These are phyloP conservation scores for Pandemis heparana DNA, from an alignment of 2,888 invertebrate genomes.

Conservation along the genomic window DNA sequence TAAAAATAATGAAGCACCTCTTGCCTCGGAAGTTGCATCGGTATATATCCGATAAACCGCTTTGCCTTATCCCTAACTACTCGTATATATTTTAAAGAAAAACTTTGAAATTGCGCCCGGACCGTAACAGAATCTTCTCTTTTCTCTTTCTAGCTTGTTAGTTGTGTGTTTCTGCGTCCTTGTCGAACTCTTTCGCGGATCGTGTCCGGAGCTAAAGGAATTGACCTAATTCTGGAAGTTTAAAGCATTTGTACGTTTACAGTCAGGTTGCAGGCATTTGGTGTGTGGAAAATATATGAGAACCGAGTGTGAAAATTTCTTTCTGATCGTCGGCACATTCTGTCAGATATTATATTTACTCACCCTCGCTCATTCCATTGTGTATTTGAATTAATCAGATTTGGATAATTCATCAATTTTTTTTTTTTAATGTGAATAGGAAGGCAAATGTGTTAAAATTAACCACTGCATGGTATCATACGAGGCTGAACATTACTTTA, in stretches of 20 bases:
- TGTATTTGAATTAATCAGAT: no score
- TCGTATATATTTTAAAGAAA: constrained; percentile 28
- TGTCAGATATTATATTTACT: no score
- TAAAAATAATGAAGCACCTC: neutral
- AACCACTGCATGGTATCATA: no score
- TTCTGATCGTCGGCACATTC: no score
- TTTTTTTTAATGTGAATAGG: no score
- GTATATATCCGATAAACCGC: neutral
- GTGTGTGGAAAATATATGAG: neutral
- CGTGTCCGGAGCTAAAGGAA: constrained; percentile 30
- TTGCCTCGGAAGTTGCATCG: neutral
- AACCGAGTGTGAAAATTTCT: neutral
- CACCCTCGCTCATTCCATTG: no score
- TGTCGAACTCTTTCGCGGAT: constrained; percentile 19
- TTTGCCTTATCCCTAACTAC: constrained; percentile 13
- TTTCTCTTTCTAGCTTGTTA: constrained; percentile 15
- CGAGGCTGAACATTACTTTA: no score
- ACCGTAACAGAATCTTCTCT: constrained; percentile 28
- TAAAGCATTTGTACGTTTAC: constrained; percentile 15
- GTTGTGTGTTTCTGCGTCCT: constrained; percentile 4
- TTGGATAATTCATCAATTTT: no score
- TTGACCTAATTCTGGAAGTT: constrained; percentile 38
- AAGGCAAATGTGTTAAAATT: no score
- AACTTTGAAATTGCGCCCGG: constrained; percentile 34
- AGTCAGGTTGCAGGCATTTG: constrained; percentile 4